Evolutionary conservation across 2,113 vertebrate genomes (phyloP).

Genomic region (Pipa parva): DNA sequence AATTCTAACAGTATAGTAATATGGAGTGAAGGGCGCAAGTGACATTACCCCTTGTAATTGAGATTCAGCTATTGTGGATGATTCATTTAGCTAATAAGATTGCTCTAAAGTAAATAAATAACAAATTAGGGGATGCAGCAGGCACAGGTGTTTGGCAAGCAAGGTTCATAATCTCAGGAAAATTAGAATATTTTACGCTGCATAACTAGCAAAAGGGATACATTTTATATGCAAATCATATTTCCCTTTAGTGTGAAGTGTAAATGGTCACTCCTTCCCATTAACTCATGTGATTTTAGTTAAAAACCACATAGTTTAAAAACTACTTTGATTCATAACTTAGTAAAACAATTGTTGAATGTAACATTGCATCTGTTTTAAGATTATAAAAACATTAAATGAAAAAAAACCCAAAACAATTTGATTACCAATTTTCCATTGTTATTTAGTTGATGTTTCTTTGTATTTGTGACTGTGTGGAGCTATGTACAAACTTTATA

Average conservation of each 20-base stretch:
- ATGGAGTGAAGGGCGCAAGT: constrained; percentile 56
- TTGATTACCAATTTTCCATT: too few species aligned
- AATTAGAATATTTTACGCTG: constrained; percentile 67
- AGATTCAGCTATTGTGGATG: constrained; percentile 67
- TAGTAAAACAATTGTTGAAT: too few species aligned
- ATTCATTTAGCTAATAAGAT: constrained; percentile 70
- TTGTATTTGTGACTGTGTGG: too few species aligned
- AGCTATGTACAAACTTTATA: too few species aligned
- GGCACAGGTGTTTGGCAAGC: constrained; percentile 75
- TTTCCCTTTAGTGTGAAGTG: constrained; percentile 50
- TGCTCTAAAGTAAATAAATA: constrained; percentile 75
- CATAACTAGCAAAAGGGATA: constrained; percentile 72
- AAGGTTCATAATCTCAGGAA: constrained; percentile 61
- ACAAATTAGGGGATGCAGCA: constrained; percentile 68
- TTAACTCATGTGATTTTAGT: not conserved
- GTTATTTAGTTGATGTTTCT: too few species aligned
- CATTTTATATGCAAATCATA: constrained; percentile 73
- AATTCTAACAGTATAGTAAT: constrained; percentile 39
- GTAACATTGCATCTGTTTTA: too few species aligned
- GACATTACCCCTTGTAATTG: constrained; percentile 54
- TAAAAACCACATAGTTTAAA: not conserved
- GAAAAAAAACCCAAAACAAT: too few species aligned
- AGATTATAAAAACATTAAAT: too few species aligned
- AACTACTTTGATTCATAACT: not conserved
- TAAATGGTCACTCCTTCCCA: not conserved